phyloP scores from a whole-genome alignment of 2,113 vertebrate genomes.

The Galeopterus variegatus region DNA sequence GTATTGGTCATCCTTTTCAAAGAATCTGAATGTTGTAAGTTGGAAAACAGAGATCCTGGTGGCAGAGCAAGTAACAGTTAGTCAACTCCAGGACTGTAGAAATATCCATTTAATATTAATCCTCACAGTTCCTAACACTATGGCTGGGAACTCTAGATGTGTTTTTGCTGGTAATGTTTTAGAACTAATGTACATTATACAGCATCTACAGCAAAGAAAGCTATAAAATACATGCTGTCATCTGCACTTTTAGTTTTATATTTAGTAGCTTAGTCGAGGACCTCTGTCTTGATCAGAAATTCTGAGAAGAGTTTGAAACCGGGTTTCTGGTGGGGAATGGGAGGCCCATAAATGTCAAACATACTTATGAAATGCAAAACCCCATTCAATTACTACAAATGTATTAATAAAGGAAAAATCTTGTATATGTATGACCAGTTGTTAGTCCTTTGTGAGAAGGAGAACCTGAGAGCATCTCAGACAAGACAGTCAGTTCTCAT shows the following conservation, averaged over 20 bases:
- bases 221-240: neutral
- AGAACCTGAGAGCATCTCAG: neutral
- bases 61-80: neutral
- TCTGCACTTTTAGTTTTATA: neutral
- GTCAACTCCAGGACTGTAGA: neutral
- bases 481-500: neutral
- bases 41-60: constrained; percentile 1
- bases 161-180: neutral
- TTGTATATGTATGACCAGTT: neutral
- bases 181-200: neutral
- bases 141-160: neutral
- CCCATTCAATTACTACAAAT: neutral
- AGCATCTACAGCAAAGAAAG: neutral
- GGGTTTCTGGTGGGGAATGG: neutral
- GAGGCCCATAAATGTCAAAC: neutral
- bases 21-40: neutral
- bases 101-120: neutral
- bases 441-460: neutral
- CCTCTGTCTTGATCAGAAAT: neutral
- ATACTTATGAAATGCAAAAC: neutral
- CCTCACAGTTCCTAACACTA: neutral
- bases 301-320: neutral
- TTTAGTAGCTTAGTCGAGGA: neutral
- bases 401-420: neutral
- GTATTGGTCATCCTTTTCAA: neutral